Conservation (phyloP, 2,113 vertebrate genomes). For the Cnemophilus loriae region DNA sequence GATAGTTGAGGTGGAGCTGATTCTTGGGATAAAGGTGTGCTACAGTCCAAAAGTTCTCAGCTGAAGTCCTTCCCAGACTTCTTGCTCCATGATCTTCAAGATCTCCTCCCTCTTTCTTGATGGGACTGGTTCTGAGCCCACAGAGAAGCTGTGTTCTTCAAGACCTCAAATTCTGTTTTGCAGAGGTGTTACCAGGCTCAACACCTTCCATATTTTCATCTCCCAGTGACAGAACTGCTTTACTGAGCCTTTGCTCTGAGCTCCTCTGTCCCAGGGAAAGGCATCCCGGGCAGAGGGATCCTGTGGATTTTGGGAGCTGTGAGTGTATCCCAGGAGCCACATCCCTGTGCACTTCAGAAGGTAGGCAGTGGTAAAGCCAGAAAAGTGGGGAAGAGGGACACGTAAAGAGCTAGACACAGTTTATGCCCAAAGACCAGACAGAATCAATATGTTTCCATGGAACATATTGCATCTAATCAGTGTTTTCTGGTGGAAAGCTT, state of each 20-base stretch:
- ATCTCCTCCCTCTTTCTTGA: not conserved
- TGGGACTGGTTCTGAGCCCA: not conserved
- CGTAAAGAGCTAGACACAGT: not conserved
- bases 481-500: not conserved
- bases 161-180: not conserved
- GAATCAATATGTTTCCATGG: not conserved
- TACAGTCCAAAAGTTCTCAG: not conserved
- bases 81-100: not conserved
- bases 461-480: not conserved
- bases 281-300: not conserved
- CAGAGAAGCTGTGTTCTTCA: not conserved
- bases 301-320: not conserved
- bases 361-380: not conserved
- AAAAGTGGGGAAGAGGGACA: not conserved
- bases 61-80: not conserved
- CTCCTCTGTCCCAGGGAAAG: not conserved
- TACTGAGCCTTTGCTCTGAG: not conserved
- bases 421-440: not conserved
- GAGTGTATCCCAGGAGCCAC: not conserved
- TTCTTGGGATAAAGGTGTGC: not conserved
- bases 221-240: not conserved
- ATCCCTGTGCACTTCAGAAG: not conserved
- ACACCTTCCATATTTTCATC: not conserved
- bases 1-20: not conserved
- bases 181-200: not conserved